Percentiles rank a stretch among this genome's conserved stretches.
Evolutionary conservation across 2,113 vertebrate genomes (phyloP).

Genomic region (Emydocephalus ijimae): DNA sequence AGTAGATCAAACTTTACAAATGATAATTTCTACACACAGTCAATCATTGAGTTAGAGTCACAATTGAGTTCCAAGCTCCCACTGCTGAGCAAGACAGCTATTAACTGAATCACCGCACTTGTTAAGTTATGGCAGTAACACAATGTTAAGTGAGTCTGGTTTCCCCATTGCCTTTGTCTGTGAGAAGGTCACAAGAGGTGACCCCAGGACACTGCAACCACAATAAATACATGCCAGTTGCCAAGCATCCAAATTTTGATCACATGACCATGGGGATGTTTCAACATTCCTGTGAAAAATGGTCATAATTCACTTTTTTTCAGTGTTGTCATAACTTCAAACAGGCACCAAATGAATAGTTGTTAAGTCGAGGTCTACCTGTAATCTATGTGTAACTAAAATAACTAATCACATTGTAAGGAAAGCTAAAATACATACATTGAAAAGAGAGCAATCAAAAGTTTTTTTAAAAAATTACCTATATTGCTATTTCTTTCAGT

Average conservation of each 20-base stretch:
- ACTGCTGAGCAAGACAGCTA: background rate
- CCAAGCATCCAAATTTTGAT: background rate
- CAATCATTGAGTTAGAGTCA: background rate
- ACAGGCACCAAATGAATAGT: background rate
- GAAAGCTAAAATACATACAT: background rate
- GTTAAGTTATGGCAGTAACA: background rate
- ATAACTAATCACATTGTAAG: background rate
- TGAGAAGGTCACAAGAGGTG: background rate
- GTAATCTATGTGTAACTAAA: background rate
- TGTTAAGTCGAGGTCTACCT: background rate
- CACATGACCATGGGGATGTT: background rate
- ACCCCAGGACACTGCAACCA: background rate
- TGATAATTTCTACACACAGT: background rate
- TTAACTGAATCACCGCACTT: background rate
- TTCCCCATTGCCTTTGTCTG: background rate
- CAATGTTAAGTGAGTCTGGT: background rate
- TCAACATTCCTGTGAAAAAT: background rate
- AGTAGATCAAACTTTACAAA: background rate
- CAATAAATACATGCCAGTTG: background rate
- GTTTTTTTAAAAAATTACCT: conserved; percentile 63
- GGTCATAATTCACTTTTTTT: background rate
- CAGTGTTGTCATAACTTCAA: background rate
- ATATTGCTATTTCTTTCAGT: conserved; percentile 53
- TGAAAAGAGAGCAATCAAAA: conserved; percentile 14
- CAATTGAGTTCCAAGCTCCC: background rate